Conservation (phyloP, 1,140 invertebrate species). For the Dufourea novaeangliae region DNA sequence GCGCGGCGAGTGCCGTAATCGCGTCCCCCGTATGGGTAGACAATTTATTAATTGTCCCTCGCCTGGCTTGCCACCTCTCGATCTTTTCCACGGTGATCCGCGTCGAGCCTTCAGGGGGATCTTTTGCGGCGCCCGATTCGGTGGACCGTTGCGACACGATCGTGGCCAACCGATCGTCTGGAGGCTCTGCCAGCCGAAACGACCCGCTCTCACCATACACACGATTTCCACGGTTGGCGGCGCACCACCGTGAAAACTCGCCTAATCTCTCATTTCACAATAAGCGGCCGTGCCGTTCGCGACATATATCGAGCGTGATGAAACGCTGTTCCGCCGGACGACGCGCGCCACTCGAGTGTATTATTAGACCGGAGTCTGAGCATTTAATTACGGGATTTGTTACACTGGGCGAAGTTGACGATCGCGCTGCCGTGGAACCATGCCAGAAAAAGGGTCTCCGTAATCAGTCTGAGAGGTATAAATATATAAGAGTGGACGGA, state of each 20-base stretch:
- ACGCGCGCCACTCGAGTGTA: neutral
- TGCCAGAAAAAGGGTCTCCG: conserved; percentile 27
- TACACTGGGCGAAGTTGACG: neutral
- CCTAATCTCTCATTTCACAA: conserved; percentile 50
- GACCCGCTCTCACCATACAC: conserved; percentile 3
- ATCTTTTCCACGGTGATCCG: neutral
- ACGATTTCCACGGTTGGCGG: conserved; percentile 10
- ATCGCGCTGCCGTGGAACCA: conserved; percentile 9
- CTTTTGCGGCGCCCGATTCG: conserved; percentile 69
- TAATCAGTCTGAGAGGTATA: conserved; percentile 7
- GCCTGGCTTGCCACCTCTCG: conserved; percentile 1
- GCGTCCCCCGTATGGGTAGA: conserved; percentile 59
- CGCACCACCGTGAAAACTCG: conserved; percentile 34
- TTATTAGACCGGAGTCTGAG: conserved; percentile 37
- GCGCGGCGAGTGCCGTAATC: conserved; percentile 36
- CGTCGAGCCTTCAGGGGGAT: conserved; percentile 4
- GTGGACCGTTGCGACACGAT: conserved; percentile 54
- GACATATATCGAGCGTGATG: conserved; percentile 28
- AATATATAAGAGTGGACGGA: conserved; percentile 10
- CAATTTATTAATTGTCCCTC: conserved; percentile 72
- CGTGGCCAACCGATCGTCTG: conserved; percentile 25
- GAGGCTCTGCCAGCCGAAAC: conserved; percentile 40
- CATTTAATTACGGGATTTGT: conserved; percentile 48
- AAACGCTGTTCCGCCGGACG: conserved; percentile 30
- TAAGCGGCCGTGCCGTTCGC: neutral